Evolutionary conservation across 2,797 vertebrate species (phyloP).

Genomic region (Octomys mimax): DNA sequence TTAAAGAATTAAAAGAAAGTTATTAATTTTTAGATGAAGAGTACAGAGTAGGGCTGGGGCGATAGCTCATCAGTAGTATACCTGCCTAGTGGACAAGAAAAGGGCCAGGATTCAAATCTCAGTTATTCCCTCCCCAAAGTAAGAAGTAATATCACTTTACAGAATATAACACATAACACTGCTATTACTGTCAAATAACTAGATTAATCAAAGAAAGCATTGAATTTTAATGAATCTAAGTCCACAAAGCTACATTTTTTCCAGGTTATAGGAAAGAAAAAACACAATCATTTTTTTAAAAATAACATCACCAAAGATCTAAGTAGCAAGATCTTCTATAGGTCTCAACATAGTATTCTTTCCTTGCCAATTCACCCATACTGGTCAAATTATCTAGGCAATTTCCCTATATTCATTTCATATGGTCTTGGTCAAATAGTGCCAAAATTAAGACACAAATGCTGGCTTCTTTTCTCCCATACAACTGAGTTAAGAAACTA

Average conservation of each 20-base stretch:
- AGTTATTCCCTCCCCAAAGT: background rate
- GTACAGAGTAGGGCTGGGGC: background rate
- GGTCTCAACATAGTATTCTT: background rate
- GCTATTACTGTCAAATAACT: background rate
- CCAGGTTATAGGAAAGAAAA: background rate
- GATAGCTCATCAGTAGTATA: background rate
- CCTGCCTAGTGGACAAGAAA: background rate
- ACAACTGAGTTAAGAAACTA: background rate
- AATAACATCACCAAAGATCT: conserved; percentile 22
- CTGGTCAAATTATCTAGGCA: background rate
- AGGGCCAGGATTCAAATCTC: background rate
- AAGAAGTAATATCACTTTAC: background rate
- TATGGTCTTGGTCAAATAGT: background rate
- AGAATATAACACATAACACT: background rate
- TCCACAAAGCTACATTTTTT: conserved; percentile 6
- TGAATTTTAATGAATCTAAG: conserved; percentile 37
- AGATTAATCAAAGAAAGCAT: conserved; percentile 17
- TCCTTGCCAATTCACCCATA: conserved; percentile 32
- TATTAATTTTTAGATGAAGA: conserved; percentile 44
- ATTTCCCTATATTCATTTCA: background rate
- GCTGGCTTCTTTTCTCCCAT: background rate
- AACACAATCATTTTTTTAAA: conserved; percentile 19
- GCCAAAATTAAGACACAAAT: conserved; percentile 29
- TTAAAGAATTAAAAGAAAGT: background rate
- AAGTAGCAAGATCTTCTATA: background rate